Evolutionary conservation across 2,797 vertebrate genomes (phyloP).

Genomic region (Micrastur ruficollis): DNA sequence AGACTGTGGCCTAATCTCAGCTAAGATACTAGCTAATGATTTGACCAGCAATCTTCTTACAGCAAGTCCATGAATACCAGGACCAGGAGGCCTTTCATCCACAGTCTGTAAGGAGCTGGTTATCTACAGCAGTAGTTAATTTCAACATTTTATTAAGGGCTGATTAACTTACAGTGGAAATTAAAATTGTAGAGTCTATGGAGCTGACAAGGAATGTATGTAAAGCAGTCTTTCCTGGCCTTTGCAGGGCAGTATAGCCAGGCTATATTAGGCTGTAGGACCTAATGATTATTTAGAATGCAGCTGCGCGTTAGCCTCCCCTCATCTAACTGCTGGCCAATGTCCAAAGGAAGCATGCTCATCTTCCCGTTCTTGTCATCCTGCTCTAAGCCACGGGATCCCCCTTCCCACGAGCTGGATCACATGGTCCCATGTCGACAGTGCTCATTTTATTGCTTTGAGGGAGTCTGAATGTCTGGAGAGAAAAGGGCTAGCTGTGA

Average conservation of each 20-base stretch:
- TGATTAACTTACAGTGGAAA: background rate
- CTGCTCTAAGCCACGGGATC: background rate
- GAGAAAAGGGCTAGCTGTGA: background rate
- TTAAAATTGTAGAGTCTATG: background rate
- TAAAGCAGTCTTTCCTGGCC: background rate
- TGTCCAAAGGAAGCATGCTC: background rate
- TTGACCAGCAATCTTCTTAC: background rate
- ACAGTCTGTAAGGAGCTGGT: background rate
- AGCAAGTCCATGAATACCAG: background rate
- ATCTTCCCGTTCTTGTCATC: background rate
- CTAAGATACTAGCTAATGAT: background rate
- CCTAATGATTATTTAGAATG: background rate
- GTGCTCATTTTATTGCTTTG: background rate
- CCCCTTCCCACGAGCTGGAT: background rate
- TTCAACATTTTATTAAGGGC: background rate
- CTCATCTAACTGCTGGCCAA: background rate
- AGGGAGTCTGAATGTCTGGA: background rate
- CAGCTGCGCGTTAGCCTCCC: background rate
- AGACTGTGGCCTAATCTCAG: background rate
- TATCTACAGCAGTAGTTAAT: background rate
- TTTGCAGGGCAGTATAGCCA: background rate
- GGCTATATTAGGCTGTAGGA: background rate
- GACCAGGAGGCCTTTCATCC: background rate
- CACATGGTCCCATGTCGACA: accelerated
- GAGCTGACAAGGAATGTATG: background rate